Percentiles rank a stretch among this genome's conserved stretches.
phyloP scores from a whole-genome alignment of 35 echinoderm and acorn worm species.

The Ophioderma brevispina region DNA sequence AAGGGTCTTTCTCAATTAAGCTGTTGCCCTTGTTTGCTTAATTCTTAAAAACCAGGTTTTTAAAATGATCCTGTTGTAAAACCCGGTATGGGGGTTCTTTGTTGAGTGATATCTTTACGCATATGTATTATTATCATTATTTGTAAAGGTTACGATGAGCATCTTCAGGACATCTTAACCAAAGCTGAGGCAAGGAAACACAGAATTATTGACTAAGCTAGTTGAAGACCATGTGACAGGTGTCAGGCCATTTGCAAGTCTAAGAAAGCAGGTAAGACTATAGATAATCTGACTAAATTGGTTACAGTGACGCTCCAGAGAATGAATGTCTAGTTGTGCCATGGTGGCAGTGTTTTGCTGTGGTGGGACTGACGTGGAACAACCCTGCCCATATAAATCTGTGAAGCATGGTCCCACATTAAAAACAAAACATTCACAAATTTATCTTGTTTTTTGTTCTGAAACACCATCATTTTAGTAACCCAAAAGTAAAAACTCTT shows the following conservation, averaged over 20 bases:
- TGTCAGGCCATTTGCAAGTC: slow-evolving; percentile 76
- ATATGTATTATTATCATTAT: neutral
- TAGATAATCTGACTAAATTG: no score
- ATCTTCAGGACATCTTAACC: slow-evolving; percentile 79
- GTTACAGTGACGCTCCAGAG: no score
- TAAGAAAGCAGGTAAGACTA: slow-evolving; percentile 84
- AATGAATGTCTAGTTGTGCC: no score
- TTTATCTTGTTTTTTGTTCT: no score
- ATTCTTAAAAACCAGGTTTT: neutral
- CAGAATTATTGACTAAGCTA: slow-evolving; percentile 63
- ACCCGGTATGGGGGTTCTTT: neutral
- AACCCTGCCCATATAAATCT: no score
- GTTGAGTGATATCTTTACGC: neutral
- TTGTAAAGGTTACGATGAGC: slow-evolving; percentile 70
- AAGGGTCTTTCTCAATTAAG: no score
- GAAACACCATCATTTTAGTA: no score
- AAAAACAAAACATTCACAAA: no score
- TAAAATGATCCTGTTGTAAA: neutral
- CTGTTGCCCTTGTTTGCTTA: neutral
- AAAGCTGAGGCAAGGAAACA: slow-evolving; percentile 88
- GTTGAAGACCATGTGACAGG: slow-evolving; percentile 90
- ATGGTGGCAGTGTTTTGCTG: no score
- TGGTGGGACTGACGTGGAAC: no score
- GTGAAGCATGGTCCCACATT: no score
- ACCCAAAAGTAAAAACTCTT: no score